phyloP scores from a whole-genome alignment of 2,797 vertebrate genomes.

The Gephyroberyx darwinii region DNA sequence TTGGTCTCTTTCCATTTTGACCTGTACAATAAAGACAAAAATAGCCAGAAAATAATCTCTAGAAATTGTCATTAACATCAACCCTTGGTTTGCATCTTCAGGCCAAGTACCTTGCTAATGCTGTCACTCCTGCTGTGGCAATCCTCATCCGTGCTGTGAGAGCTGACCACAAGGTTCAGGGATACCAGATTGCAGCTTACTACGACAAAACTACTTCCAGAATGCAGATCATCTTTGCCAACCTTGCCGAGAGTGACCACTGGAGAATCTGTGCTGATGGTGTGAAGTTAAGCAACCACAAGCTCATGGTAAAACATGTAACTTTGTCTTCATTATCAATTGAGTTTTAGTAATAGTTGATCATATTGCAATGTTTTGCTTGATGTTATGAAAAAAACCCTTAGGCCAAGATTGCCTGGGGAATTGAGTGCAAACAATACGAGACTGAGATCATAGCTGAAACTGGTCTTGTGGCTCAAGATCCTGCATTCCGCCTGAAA shows the following conservation, averaged over 20 bases:
- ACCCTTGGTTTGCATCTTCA: conserved; percentile 57
- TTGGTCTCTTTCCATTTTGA: no score
- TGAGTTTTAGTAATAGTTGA: background rate
- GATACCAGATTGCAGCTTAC: conserved; percentile 84
- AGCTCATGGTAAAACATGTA: conserved; percentile 79
- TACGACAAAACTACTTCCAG: conserved; percentile 70
- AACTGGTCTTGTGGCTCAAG: conserved; percentile 79
- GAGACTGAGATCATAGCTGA: conserved; percentile 74
- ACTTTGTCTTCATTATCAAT: background rate
- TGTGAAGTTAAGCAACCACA: conserved; percentile 81
- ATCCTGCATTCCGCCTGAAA: conserved; percentile 81
- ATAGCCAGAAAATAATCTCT: background rate
- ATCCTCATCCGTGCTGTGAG: conserved; percentile 78
- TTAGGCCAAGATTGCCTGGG: conserved; percentile 85
- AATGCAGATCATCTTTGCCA: conserved; percentile 82
- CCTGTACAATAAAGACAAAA: no score
- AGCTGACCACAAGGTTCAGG: conserved; percentile 75
- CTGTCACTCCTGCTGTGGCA: conserved; percentile 73
- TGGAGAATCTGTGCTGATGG: conserved; percentile 86
- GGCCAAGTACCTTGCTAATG: conserved; percentile 78
- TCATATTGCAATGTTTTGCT: background rate
- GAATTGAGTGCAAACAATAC: conserved; percentile 83
- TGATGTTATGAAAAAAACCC: background rate
- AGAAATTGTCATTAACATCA: background rate
- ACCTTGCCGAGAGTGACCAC: conserved; percentile 78